Evolutionary conservation across 2,797 vertebrate genomes (phyloP), one percentile per base, ranked within the genome.

Genomic region (Austrolebias charrua): DNA sequence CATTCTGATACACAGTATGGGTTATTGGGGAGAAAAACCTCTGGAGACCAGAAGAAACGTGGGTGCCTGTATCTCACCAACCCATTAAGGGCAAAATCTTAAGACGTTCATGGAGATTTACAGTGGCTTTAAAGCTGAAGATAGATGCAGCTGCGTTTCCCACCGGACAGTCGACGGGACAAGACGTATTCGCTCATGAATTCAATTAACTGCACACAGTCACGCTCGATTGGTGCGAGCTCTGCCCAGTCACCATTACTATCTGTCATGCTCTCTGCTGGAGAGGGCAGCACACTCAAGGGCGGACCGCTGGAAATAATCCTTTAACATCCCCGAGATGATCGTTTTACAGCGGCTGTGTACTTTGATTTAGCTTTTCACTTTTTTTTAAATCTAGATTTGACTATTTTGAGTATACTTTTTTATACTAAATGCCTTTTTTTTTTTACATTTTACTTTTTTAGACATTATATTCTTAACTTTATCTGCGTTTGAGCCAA

Each of bases 161-260:
- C 78, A 24, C 60, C n/a, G 82, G 88, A 88, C 87, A 83, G 79
- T 75, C 61, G 69, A 82, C 82, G 68, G 81, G 82, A 83, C 79
- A 85, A 82, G 81, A 88, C 76, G 74, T 83, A 86, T 90, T 90
- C 57, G 55, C 84, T 91, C 88, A 88, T 86, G 80, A 89, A 91
- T 90, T 92, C 86, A 92, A 93, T 91, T 90, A 92, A 91, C 80
- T 90, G 79, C 81, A 76, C 66, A 62, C 71, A 59, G 83, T 60
- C 82, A 82, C 35, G 85, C 86, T 90, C 83, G 79, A 92, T 89
- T 89, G 89, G 88, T 73, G 82, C 66, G 75, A 77, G 80, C 76
- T 84, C 75, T 66, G 73, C 79, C 86, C 82, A 86, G 83, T 84
- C 86, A 79, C 82, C 61, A 82, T 81, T 57, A 50, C 82, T 86